Evolutionary conservation across 2,888 invertebrate genomes (phyloP).

Genomic region (Dolichopus griseipennis): DNA sequence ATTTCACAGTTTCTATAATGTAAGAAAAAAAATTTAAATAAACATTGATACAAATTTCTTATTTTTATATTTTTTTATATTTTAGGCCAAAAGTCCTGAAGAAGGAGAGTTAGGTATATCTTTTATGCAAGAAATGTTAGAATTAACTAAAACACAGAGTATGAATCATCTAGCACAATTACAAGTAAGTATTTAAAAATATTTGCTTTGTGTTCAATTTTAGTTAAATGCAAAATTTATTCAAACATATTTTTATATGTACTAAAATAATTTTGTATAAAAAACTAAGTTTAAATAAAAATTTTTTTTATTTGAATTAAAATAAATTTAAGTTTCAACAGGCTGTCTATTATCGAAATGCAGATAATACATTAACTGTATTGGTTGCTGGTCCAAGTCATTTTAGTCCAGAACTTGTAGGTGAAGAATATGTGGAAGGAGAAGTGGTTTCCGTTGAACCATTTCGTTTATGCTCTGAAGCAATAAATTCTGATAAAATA

Average conservation of each 20-base stretch:
- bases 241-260: not conserved
- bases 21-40: constrained; percentile 44
- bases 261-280: not conserved
- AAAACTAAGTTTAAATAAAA: not conserved
- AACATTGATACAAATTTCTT: constrained; percentile 8
- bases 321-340: constrained; percentile 23
- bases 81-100: constrained; percentile 72
- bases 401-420: constrained; percentile 70
- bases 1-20: constrained; percentile 78
- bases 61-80: constrained; percentile 10
- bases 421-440: constrained; percentile 56
- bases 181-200: constrained; percentile 31
- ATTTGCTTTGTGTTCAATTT: not conserved
- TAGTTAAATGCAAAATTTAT: too few relatives aligned
- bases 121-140: constrained; percentile 97
- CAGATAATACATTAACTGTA: constrained; percentile 39
- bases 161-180: constrained; percentile 39
- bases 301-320: constrained; percentile 10
- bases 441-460: constrained; percentile 59
- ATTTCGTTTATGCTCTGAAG: constrained; percentile 51
- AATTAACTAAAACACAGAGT: constrained; percentile 65
- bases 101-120: constrained; percentile 87
- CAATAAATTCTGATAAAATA: constrained; percentile 52
- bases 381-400: constrained; percentile 81
- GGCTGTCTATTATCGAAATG: constrained; percentile 43